Percentiles rank a stretch among this genome's conserved stretches.
These are phyloP conservation scores for Mesaphorura yosii DNA, from an alignment of 1,140 invertebrate species.

Conservation along the genomic window DNA sequence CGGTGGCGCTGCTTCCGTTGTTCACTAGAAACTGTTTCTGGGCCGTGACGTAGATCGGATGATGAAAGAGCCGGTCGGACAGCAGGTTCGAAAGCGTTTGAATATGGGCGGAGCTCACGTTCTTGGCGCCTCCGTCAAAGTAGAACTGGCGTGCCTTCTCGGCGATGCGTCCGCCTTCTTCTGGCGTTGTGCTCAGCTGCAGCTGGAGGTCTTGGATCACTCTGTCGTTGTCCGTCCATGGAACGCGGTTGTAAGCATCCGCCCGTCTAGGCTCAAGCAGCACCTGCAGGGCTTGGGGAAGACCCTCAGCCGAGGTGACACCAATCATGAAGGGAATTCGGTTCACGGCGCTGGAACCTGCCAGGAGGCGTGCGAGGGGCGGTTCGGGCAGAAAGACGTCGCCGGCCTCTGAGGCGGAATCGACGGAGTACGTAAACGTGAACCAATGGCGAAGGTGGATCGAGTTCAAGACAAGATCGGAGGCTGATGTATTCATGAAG, in stretches of 20 bases:
- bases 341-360: slow-evolving; percentile 7
- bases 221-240: no score
- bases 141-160: not conserved
- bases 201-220: not conserved
- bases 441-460: not conserved
- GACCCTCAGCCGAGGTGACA: slow-evolving; percentile 8
- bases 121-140: no score
- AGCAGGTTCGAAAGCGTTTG: no score
- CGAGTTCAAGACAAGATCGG: not conserved
- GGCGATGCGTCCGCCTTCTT: no score
- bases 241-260: not conserved
- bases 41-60: no score
- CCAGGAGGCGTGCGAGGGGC: slow-evolving; percentile 5
- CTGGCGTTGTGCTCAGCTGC: no score
- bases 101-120: no score
- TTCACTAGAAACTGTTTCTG: no score
- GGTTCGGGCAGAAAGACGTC: slow-evolving; percentile 17
- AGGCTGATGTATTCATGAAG: not conserved
- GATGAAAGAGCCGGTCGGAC: no score
- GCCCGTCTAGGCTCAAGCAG: not conserved
- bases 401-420: not conserved
- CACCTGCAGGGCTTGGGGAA: not conserved
- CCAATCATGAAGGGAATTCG: slow-evolving; percentile 15
- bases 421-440: not conserved
- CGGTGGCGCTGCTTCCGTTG: no score